Evolutionary conservation across 2,797 vertebrate species (phyloP).

Genomic region (Characodon lateralis): DNA sequence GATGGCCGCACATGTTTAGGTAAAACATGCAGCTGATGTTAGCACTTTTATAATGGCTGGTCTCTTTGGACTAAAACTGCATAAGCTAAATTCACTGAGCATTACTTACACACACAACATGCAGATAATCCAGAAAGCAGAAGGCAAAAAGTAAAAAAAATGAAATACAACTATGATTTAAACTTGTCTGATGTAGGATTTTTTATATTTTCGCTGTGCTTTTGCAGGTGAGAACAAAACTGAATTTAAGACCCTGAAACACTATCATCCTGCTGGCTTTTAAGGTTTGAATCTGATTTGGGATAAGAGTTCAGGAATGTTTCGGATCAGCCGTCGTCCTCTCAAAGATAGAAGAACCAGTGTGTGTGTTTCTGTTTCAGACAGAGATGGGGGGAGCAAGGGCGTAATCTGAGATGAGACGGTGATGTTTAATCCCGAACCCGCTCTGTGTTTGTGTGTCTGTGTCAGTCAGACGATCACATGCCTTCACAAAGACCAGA

Average conservation of each 20-base stretch:
- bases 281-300: background rate
- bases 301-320: background rate
- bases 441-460: conserved; percentile 38
- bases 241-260: background rate
- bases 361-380: conserved; percentile 14
- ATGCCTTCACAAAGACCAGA: conserved; percentile 56
- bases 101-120: background rate
- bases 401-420: conserved; percentile 64
- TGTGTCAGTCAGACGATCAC: conserved; percentile 43
- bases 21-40: background rate
- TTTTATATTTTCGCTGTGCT: background rate
- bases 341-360: background rate
- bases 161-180: background rate
- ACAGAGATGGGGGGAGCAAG: background rate
- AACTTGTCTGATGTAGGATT: background rate
- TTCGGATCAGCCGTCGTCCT: background rate
- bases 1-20: background rate
- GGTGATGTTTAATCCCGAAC: conserved; percentile 61
- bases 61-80: background rate
- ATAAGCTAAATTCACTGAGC: background rate
- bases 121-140: background rate
- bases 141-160: too few relatives aligned
- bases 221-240: background rate
- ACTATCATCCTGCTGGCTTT: background rate
- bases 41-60: background rate